Conservation (phyloP, 2,113 vertebrate species). For the Rhinolophus sinicus region DNA sequence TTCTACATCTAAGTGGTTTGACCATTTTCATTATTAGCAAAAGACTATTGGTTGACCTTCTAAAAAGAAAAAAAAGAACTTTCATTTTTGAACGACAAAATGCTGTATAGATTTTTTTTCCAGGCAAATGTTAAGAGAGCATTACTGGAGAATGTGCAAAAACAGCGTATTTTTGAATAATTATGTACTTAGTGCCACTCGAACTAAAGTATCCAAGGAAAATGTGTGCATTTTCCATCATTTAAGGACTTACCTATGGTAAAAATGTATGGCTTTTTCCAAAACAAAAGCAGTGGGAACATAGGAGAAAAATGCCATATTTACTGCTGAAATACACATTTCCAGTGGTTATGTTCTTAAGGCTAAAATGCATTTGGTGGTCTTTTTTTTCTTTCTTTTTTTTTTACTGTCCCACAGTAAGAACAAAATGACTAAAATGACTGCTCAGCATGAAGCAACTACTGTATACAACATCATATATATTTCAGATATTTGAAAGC, state of each 20-base stretch:
- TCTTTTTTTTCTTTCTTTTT: neutral
- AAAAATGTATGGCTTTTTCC: neutral
- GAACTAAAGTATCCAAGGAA: conserved; percentile 39
- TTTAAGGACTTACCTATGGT: neutral
- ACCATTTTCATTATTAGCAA: neutral
- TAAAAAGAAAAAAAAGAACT: neutral
- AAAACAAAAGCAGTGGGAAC: conserved; percentile 58
- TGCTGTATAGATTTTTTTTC: neutral
- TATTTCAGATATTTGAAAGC: conserved; percentile 42
- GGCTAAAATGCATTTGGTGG: neutral
- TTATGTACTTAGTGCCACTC: conserved; percentile 43
- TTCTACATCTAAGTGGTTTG: conserved; percentile 5
- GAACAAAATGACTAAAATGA: conserved; percentile 37
- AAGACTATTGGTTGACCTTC: neutral
- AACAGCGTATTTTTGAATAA: conserved; percentile 52
- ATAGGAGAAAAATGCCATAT: neutral
- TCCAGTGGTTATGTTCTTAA: conserved; percentile 39
- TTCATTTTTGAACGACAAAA: conserved; percentile 40
- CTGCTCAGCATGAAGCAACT: neutral
- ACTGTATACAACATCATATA: conserved; percentile 11
- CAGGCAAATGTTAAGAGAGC: neutral
- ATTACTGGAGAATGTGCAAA: neutral
- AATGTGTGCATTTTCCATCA: conserved; percentile 36
- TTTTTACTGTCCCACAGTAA: neutral
- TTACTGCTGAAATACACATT: conserved; percentile 37